Conservation (phyloP, 2,113 vertebrate species). For the Conger conger region DNA sequence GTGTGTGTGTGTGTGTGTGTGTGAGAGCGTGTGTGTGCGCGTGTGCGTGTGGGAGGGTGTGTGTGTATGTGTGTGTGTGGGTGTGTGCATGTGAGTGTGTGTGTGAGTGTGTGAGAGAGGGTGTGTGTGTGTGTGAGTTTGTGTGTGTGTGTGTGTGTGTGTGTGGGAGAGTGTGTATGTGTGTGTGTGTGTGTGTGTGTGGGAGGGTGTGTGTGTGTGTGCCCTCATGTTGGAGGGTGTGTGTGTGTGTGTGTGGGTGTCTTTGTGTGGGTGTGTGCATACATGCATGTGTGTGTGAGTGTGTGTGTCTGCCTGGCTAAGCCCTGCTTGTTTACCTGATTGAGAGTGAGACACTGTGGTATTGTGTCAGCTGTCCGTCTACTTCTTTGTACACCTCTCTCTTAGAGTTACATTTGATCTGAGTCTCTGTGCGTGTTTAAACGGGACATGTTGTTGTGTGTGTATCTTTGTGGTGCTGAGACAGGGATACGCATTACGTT, state of each 20-base stretch:
- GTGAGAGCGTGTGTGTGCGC: too few relatives aligned
- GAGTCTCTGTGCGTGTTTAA: not conserved
- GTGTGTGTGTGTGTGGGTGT: too few relatives aligned
- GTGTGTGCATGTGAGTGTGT: not conserved
- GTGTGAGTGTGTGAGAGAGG: not conserved
- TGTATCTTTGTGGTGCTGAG: not conserved
- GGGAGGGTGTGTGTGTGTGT: too few relatives aligned
- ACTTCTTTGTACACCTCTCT: not conserved
- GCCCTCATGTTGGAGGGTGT: too few relatives aligned
- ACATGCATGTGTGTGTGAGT: not conserved
- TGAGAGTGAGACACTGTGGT: constrained; percentile 34
- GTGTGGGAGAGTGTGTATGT: too few relatives aligned
- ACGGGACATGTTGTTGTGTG: not conserved
- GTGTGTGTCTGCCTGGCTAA: constrained; percentile 21
- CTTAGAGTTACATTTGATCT: not conserved
- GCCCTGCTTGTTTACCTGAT: constrained; percentile 9
- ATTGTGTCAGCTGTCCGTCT: constrained; percentile 32
- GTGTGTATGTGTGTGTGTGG: not conserved
- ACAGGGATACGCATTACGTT: not conserved
- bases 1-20: constrained; percentile 21
- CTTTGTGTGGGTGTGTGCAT: too few relatives aligned
- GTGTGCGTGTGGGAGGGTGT: not conserved
- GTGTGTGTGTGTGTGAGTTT: not conserved
- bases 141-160: too few relatives aligned
- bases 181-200: too few relatives aligned